Conservation (phyloP, 2,113 vertebrate genomes). For the Phrynosoma platyrhinos region DNA sequence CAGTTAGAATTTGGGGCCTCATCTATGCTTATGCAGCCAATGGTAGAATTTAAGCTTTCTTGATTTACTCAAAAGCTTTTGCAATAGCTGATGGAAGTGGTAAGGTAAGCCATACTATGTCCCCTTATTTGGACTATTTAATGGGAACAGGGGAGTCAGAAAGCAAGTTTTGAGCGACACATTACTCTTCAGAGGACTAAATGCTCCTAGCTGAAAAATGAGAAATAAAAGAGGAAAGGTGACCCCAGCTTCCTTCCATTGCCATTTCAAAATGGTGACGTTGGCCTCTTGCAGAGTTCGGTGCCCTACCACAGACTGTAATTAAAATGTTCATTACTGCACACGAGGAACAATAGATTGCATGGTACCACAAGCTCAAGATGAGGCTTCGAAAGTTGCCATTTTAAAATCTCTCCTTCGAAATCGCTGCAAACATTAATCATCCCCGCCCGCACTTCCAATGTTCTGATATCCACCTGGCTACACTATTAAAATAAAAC, state of each 20-base stretch:
- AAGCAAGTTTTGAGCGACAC: neutral
- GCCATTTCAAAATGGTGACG: constrained; percentile 46
- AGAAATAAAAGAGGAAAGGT: neutral
- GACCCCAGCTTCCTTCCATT: constrained; percentile 24
- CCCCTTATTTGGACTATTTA: neutral
- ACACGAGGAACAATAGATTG: constrained; percentile 82
- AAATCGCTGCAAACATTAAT: constrained; percentile 96
- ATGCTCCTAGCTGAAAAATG: too few relatives aligned
- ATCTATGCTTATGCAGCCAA: neutral
- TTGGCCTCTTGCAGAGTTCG: constrained; percentile 73
- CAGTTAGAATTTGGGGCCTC: neutral
- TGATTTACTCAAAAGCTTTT: neutral
- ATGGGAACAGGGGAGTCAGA: too few relatives aligned
- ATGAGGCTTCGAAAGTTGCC: constrained; percentile 86
- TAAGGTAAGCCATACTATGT: neutral
- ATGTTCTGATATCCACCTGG: constrained; percentile 97
- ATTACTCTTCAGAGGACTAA: neutral
- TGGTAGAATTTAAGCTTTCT: neutral
- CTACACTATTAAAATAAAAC: constrained; percentile 94
- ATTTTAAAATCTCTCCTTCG: constrained; percentile 88
- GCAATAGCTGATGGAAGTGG: too few relatives aligned
- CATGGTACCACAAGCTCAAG: constrained; percentile 85
- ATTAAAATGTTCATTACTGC: constrained; percentile 84
- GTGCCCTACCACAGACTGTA: constrained; percentile 69
- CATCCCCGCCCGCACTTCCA: constrained; percentile 88